A percentile compares a stretch with the other conserved stretches of the same genome.
phyloP scores from a whole-genome alignment of 2,113 vertebrate genomes.

The Ciconia maguari region DNA sequence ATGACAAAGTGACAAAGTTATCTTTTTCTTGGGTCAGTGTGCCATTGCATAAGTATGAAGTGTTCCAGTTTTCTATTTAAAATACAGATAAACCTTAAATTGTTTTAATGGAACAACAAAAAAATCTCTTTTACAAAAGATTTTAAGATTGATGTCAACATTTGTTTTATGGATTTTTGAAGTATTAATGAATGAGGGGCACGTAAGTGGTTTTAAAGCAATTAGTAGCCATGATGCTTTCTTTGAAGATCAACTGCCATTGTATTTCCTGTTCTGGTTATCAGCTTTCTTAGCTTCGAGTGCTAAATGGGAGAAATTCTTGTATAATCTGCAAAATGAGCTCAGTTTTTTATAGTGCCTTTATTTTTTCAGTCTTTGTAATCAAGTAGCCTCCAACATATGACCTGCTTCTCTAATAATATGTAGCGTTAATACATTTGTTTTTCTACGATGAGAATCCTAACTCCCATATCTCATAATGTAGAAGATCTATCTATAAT shows the following conservation, averaged over 20 bases:
- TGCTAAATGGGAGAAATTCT: conserved; percentile 1
- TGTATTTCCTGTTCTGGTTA: conserved; percentile 33
- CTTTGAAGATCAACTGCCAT: background rate
- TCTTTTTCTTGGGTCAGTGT: conserved; percentile 44
- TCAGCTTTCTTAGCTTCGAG: conserved; percentile 17
- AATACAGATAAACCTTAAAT: background rate
- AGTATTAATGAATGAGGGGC: background rate
- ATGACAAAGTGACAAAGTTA: conserved; percentile 28
- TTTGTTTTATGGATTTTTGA: background rate
- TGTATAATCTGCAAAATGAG: background rate
- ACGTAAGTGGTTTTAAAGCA: background rate
- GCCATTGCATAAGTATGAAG: conserved; percentile 30
- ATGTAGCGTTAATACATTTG: background rate
- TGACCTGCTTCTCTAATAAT: background rate
- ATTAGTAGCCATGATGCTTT: background rate
- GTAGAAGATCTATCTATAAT: background rate
- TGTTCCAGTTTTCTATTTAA: background rate
- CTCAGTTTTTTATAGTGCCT: background rate
- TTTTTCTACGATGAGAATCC: background rate
- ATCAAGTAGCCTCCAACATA: background rate
- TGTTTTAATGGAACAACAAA: background rate
- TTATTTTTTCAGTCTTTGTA: background rate
- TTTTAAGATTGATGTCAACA: background rate
- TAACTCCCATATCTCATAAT: background rate
- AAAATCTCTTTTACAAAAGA: background rate